Conservation (phyloP, 2,113 vertebrate species). For the Eubucco bourcierii region DNA sequence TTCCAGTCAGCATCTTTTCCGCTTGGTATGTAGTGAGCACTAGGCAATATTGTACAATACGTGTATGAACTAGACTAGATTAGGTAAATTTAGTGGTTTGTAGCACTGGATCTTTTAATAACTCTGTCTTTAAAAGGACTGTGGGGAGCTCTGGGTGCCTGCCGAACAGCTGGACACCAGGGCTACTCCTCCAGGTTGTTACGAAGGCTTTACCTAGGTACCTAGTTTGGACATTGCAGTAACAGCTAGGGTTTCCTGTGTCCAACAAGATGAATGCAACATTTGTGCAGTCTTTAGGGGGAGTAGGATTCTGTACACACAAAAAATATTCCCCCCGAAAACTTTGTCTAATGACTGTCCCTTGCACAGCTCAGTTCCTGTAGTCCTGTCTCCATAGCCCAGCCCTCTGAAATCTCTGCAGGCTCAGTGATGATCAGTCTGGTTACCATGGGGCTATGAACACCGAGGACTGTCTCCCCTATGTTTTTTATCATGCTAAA, state of each 20-base stretch:
- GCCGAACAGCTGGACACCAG: slow-evolving; percentile 24
- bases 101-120: slow-evolving; percentile 71
- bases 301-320: not conserved
- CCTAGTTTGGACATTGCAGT: slow-evolving; percentile 8
- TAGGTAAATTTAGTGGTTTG: slow-evolving; percentile 76
- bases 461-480: not conserved
- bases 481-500: not conserved
- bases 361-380: not conserved
- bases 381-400: not conserved
- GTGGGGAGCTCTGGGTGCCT: slow-evolving; percentile 35
- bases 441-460: not conserved
- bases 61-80: slow-evolving; percentile 73
- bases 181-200: slow-evolving; percentile 20
- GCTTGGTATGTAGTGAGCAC: slow-evolving; percentile 69
- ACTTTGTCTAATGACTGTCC: not conserved
- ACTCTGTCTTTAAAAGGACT: slow-evolving; percentile 55
- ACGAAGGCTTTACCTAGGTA: not conserved
- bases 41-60: slow-evolving; percentile 72
- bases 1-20: slow-evolving; percentile 64
- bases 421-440: not conserved
- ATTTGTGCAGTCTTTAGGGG: slow-evolving; percentile 8
- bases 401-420: not conserved
- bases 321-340: slow-evolving; percentile 3
- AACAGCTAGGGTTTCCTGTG: slow-evolving; percentile 24
- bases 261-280: not conserved